These are phyloP conservation scores for Mythimna vitellina DNA, from an alignment of 2,888 invertebrate genomes.

Conservation along the genomic window DNA sequence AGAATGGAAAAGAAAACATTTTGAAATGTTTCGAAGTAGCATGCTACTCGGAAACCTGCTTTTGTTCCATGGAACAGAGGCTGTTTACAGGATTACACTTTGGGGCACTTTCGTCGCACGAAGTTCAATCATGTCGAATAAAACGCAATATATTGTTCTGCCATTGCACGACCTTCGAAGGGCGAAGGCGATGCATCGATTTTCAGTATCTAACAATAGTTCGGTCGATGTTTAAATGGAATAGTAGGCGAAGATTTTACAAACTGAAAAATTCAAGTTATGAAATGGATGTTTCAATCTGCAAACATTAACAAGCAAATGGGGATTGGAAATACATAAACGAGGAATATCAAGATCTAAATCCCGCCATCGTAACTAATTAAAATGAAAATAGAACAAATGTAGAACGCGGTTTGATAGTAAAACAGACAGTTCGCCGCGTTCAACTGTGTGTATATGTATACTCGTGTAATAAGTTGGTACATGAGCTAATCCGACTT, in stretches of 20 bases:
- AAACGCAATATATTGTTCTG: constrained; percentile 32
- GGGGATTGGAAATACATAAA: constrained; percentile 25
- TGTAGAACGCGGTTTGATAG: constrained; percentile 31
- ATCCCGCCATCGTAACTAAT: constrained; percentile 26
- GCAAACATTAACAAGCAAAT: constrained; percentile 3
- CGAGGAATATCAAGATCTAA: constrained; percentile 20
- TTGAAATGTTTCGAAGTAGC: not conserved
- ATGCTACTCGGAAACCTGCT: not conserved
- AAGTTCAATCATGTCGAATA: constrained; percentile 20
- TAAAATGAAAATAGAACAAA: constrained; percentile 38
- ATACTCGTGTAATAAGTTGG: constrained; percentile 51
- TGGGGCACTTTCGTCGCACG: not conserved
- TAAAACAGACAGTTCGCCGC: constrained; percentile 28
- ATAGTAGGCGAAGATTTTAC: constrained; percentile 13
- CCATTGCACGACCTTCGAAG: constrained; percentile 39
- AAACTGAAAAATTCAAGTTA: constrained; percentile 2
- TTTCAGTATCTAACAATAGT: constrained; percentile 52
- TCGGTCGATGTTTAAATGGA: constrained; percentile 34
- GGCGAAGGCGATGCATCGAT: constrained; percentile 49
- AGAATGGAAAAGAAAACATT: not conserved
- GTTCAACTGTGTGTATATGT: constrained; percentile 8
- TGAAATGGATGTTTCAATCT: constrained; percentile 10
- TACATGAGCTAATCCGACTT: constrained; percentile 62
- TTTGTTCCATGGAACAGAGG: not conserved
- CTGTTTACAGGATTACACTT: not conserved